Percentiles rank a stretch among this genome's conserved stretches.
These are phyloP conservation scores for Shinisaurus crocodilurus DNA, from an alignment of 2,113 vertebrate species.

Conservation along the genomic window DNA sequence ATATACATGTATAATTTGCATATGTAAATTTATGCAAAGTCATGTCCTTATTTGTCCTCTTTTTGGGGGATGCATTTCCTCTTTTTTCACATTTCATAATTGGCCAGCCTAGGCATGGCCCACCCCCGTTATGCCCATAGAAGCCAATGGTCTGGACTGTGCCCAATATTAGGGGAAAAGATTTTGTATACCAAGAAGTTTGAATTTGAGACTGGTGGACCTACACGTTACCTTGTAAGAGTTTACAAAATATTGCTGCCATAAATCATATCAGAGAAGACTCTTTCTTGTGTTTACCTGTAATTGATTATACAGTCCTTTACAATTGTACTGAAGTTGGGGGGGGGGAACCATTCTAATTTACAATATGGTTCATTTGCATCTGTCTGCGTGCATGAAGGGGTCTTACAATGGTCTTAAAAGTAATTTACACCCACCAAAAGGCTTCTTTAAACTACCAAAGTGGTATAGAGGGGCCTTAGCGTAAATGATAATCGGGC, in stretches of 20 bases:
- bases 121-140: too few relatives aligned
- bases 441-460: conserved; percentile 43
- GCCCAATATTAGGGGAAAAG: neutral
- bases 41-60: too few relatives aligned
- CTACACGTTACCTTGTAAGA: neutral
- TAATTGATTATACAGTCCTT: neutral
- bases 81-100: too few relatives aligned
- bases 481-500: conserved; percentile 41
- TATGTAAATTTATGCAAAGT: too few relatives aligned
- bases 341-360: neutral
- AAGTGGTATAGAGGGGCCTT: conserved; percentile 37
- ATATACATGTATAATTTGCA: too few relatives aligned
- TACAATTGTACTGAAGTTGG: conserved; percentile 15
- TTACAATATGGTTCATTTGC: conserved; percentile 30
- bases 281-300: neutral
- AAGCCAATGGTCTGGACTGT: neutral
- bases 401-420: conserved; percentile 38
- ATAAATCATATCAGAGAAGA: neutral
- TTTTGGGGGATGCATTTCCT: too few relatives aligned
- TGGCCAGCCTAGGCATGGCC: too few relatives aligned
- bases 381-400: conserved; percentile 9
- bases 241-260: neutral
- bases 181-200: neutral
- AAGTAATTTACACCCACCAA: conserved; percentile 42
- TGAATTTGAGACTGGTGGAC: neutral